Percentiles rank a stretch among this genome's conserved stretches.
Conservation (phyloP, 2,113 vertebrate species). For the Pedetes capensis region DNA sequence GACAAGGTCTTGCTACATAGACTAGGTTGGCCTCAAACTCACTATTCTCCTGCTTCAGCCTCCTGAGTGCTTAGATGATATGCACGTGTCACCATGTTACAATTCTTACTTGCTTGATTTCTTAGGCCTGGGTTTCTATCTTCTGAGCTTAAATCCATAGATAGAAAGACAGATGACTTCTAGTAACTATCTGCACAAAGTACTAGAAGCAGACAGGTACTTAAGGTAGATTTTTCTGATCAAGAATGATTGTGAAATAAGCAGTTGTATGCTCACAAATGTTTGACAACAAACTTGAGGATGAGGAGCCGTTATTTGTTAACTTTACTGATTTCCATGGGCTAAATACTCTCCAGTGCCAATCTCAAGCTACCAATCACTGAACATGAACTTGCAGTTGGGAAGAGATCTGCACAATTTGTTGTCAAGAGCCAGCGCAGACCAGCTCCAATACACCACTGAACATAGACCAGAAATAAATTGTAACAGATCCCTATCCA, state of each 20-base stretch:
- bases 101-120: not conserved
- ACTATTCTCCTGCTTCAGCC: no score
- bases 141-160: not conserved
- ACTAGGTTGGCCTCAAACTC: no score
- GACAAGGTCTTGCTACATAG: no score
- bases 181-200: not conserved
- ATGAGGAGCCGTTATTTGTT: not conserved
- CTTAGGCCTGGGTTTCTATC: not conserved
- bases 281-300: not conserved
- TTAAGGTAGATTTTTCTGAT: constrained; percentile 10
- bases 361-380: constrained; percentile 15
- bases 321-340: constrained; percentile 2
- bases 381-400: constrained; percentile 18
- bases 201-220: not conserved
- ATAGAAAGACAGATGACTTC: not conserved
- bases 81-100: not conserved
- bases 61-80: no score
- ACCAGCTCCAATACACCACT: not conserved
- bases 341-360: not conserved
- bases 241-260: not conserved
- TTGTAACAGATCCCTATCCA: not conserved
- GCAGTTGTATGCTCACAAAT: not conserved
- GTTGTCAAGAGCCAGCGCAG: not conserved
- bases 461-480: constrained; percentile 7
- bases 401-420: not conserved